Conservation (phyloP, 2,113 vertebrate genomes). For the Acrocephalus arundinaceus region DNA sequence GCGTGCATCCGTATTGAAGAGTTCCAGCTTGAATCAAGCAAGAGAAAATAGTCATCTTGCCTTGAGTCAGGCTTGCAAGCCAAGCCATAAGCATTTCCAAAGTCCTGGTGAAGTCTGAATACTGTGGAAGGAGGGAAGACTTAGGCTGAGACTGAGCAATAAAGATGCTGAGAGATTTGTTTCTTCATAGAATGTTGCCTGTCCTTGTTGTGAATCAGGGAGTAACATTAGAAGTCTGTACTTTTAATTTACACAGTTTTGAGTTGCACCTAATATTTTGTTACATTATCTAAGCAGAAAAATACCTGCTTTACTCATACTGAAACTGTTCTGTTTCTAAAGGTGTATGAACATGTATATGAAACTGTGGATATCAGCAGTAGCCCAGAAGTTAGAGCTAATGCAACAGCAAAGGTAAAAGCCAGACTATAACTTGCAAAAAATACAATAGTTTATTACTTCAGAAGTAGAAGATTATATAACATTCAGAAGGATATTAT, state of each 20-base stretch:
- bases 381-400: slow-evolving; percentile 96
- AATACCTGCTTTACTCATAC: background rate
- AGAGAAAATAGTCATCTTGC: background rate
- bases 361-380: slow-evolving; percentile 99
- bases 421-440: background rate
- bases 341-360: slow-evolving; percentile 99
- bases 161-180: background rate
- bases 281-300: background rate
- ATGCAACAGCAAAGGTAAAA: slow-evolving; percentile 95
- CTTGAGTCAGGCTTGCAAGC: background rate
- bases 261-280: background rate
- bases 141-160: background rate
- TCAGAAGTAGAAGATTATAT: background rate
- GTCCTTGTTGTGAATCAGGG: background rate
- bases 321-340: slow-evolving; percentile 38
- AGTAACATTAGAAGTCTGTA: background rate
- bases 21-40: background rate
- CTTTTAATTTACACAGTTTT: background rate
- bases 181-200: background rate
- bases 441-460: background rate
- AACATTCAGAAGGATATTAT: background rate
- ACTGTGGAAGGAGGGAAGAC: background rate
- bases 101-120: background rate
- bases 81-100: background rate
- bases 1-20: background rate